Conservation (phyloP, 2,888 invertebrate genomes). For the Amblyjoppa proteus region DNA sequence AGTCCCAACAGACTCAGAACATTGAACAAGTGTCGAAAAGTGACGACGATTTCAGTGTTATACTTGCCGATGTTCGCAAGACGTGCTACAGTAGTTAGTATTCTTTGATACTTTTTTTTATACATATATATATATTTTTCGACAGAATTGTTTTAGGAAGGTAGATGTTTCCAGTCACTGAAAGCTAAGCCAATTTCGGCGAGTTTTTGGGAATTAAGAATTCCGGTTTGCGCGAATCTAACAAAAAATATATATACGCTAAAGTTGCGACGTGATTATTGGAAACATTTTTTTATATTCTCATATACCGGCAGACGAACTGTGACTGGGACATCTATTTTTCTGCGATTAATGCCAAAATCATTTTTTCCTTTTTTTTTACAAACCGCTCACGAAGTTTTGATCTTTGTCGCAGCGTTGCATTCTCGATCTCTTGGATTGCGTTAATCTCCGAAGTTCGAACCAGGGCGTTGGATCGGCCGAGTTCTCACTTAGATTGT, state of each 20-base stretch:
- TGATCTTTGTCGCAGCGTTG: slow-evolving; percentile 32
- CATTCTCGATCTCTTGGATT: slow-evolving; percentile 38
- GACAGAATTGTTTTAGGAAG: slow-evolving; percentile 7
- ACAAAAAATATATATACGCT: too few relatives aligned
- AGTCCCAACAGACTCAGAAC: slow-evolving; percentile 75
- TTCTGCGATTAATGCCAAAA: slow-evolving; percentile 40
- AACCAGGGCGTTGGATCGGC: slow-evolving; percentile 17
- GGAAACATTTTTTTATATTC: neutral
- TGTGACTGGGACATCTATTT: slow-evolving; percentile 22
- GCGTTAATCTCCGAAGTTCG: slow-evolving; percentile 7
- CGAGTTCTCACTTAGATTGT: slow-evolving; percentile 33
- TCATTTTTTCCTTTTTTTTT: slow-evolving; percentile 31
- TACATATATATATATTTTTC: slow-evolving; percentile 40
- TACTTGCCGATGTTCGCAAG: slow-evolving; percentile 94
- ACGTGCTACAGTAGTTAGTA: slow-evolving; percentile 92
- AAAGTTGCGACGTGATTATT: neutral
- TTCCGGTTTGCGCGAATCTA: neutral
- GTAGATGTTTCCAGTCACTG: slow-evolving; percentile 15
- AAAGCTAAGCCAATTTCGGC: neutral
- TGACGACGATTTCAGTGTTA: slow-evolving; percentile 95
- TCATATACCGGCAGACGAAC: slow-evolving; percentile 1
- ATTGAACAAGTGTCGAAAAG: slow-evolving; percentile 87
- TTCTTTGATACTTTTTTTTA: slow-evolving; percentile 32
- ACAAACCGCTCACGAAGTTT: slow-evolving; percentile 35
- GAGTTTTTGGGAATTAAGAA: neutral